Evolutionary conservation across 2,888 invertebrate species (phyloP), one percentile per base, ranked within the genome.

Genomic region (Neoaliturus tenellus): DNA sequence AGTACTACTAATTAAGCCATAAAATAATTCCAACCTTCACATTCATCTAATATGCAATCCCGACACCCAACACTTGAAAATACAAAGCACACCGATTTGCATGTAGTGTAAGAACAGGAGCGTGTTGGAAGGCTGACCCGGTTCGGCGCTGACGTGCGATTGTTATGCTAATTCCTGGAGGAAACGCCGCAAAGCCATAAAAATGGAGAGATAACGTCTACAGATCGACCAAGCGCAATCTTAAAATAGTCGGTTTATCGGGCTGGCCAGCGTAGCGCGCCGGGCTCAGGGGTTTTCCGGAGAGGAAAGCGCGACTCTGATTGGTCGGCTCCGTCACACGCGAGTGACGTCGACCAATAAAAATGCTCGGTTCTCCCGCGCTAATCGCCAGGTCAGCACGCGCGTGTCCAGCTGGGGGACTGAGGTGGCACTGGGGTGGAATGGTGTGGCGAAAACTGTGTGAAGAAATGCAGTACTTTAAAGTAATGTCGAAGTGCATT

Each of bases 121-220:
- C 67, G 67, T 71, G 39, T 20, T 4, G 71, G 5, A 67, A 62
- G 62, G 62, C 17, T 28, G 62, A 55, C 62, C 28, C 31, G 62
- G 31, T 14, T 62, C 62, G 3, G 31, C 4, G 28, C 6, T 35
- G n/a, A 35, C 71, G 67, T 39, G 71, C 8, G 71, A 71, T 71
- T 39, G 44, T 48, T 75, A 75, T 75, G 75, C 75, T 12, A 48
- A 75, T 75, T 25, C 75, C 28, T 6, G 28, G 39, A 69, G 69
- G 41, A 73, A 73, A 73, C 75, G 75, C 75, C 48, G 75, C 75
- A 75, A 48, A 75, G 75, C 78, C 55, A 78, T 78, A 55, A 51
- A 78, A 78, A 78, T 51, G 51, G 28, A n/a, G 23, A 78, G 78
- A 55, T 48, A 78, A 55, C n/a, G 55, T 35, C 33, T 31, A 1